A percentile compares a stretch with the other conserved stretches of the same genome.
These are phyloP conservation scores for Notiomystis cincta DNA, from an alignment of 2,113 vertebrate genomes.

Conservation along the genomic window DNA sequence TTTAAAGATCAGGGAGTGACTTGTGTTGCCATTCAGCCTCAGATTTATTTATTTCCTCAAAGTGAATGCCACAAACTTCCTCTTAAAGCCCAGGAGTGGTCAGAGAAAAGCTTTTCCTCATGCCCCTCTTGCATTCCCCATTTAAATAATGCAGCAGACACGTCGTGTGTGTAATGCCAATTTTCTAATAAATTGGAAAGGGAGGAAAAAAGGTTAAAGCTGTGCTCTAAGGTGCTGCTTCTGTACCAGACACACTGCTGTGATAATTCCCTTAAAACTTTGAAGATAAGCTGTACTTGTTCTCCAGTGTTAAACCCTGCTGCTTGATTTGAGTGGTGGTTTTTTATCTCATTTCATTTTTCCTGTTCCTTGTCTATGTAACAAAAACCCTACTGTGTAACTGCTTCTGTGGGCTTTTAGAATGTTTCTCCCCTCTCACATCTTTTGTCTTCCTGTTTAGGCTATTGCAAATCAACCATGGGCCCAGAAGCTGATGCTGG, in stretches of 20 bases:
- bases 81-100: neutral
- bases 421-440: neutral
- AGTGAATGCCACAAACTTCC: neutral
- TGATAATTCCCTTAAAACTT: neutral
- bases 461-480: conserved; percentile 88
- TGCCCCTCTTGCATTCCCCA: neutral
- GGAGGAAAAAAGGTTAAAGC: rapidly evolving
- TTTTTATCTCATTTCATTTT: neutral
- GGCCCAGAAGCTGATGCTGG: conserved; percentile 91
- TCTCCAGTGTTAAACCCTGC: neutral
- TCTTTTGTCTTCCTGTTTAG: conserved; percentile 63
- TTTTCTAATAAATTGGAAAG: neutral
- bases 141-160: neutral
- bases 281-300: neutral
- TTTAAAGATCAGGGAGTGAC: neutral
- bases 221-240: neutral
- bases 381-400: neutral
- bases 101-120: neutral
- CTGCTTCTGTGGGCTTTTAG: neutral
- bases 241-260: neutral
- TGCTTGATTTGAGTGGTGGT: neutral
- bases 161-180: neutral
- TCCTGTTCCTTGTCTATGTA: neutral
- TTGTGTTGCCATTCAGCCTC: neutral
- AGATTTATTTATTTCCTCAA: neutral